phyloP scores from a whole-genome alignment of 2,888 invertebrate species.

The Ephialtes manifestator region DNA sequence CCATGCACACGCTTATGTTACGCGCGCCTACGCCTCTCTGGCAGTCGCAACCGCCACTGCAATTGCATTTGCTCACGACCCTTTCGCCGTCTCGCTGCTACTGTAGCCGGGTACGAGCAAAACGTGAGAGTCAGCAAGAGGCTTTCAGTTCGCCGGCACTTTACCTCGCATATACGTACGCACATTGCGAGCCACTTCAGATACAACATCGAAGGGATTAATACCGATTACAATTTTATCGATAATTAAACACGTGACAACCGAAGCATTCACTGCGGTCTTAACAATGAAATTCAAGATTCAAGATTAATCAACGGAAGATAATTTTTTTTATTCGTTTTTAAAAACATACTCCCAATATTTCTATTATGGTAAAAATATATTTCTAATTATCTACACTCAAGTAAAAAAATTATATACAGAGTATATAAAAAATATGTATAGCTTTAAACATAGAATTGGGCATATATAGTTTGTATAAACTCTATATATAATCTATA shows the following conservation, averaged over 20 bases:
- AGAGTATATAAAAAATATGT: too few species aligned
- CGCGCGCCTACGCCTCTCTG: constrained; percentile 33
- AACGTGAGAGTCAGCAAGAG: constrained; percentile 19
- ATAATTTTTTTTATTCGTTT: background rate
- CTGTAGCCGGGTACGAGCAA: constrained; percentile 2
- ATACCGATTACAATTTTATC: constrained; percentile 53
- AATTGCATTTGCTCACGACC: constrained; percentile 12
- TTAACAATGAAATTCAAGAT: background rate
- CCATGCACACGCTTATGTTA: constrained; percentile 8
- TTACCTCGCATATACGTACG: background rate
- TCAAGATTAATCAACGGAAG: background rate
- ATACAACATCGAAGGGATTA: constrained; percentile 49
- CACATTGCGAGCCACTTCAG: constrained; percentile 22
- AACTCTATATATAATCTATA: too few species aligned
- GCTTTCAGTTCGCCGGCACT: constrained; percentile 21
- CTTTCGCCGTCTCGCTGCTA: constrained; percentile 24
- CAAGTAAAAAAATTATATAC: too few species aligned
- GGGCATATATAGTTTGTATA: too few species aligned
- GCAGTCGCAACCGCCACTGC: constrained; percentile 21
- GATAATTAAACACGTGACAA: constrained; percentile 53
- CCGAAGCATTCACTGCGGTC: background rate
- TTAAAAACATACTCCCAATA: background rate
- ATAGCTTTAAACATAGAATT: too few species aligned
- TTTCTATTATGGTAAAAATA: background rate
- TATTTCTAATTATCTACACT: background rate